Conservation (phyloP, 2,888 invertebrate species). For the Ectropis crepuscularia region DNA sequence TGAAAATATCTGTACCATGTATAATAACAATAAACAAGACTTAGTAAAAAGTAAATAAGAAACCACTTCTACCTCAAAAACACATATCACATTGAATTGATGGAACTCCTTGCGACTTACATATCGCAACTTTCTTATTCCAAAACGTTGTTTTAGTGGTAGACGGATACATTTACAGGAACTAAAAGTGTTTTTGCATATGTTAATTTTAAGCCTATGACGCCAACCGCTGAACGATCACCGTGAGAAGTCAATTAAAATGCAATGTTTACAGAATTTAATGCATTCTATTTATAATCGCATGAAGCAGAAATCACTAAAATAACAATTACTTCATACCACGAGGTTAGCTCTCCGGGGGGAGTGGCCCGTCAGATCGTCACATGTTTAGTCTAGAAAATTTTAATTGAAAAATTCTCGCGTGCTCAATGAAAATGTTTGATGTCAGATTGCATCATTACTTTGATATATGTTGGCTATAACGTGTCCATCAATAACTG, state of each 20-base stretch:
- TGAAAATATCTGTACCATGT: too few species aligned
- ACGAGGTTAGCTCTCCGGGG: background rate
- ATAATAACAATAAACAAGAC: too few species aligned
- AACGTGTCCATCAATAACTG: slow-evolving; percentile 35
- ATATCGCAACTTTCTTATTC: too few species aligned
- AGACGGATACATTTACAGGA: too few species aligned
- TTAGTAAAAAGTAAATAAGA: too few species aligned
- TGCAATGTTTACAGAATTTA: background rate
- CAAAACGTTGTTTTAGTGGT: too few species aligned
- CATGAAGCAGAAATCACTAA: background rate
- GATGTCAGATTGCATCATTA: slow-evolving; percentile 33
- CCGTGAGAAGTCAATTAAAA: background rate
- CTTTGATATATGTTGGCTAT: slow-evolving; percentile 34
- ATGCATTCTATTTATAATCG: background rate
- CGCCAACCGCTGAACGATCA: too few species aligned
- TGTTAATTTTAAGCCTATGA: too few species aligned
- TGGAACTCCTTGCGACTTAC: too few species aligned
- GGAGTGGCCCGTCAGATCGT: background rate
- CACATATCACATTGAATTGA: too few species aligned
- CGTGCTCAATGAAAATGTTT: slow-evolving; percentile 23
- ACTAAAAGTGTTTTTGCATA: too few species aligned
- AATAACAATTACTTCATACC: background rate
- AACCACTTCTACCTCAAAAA: too few species aligned
- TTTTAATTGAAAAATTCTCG: slow-evolving; percentile 30
- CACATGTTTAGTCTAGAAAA: slow-evolving; percentile 27